A percentile compares a stretch with the other conserved stretches of the same genome.
phyloP scores from a whole-genome alignment of 1,140 invertebrate genomes.

The Bombus difficillimus region DNA sequence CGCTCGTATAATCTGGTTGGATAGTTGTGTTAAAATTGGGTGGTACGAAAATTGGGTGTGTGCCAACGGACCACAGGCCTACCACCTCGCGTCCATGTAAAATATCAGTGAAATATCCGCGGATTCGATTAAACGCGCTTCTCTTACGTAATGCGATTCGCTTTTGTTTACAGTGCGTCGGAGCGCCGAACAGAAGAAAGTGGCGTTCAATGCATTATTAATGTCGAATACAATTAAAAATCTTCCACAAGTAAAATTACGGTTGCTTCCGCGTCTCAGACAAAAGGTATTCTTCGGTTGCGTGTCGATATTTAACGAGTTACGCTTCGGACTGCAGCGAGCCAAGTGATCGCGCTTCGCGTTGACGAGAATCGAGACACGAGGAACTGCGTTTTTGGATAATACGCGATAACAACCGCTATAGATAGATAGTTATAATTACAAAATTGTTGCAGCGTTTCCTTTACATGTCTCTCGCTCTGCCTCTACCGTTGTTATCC shows the following conservation, averaged over 20 bases:
- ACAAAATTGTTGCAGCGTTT: too few relatives aligned
- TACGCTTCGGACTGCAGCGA: not conserved
- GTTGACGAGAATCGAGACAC: too few relatives aligned
- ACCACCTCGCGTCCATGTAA: not conserved
- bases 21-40: not conserved
- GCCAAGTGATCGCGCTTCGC: too few relatives aligned
- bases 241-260: constrained; percentile 37
- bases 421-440: too few relatives aligned
- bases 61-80: not conserved
- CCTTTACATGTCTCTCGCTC: too few relatives aligned
- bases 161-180: constrained; percentile 31
- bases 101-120: not conserved
- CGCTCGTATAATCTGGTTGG: not conserved
- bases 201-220: constrained; percentile 41
- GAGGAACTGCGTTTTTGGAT: too few relatives aligned
- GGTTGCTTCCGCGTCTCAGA: constrained; percentile 19
- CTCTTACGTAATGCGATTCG: constrained; percentile 15
- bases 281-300: constrained; percentile 21
- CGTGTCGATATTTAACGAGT: constrained; percentile 39
- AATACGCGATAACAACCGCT: too few relatives aligned
- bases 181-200: constrained; percentile 7
- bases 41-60: not conserved
- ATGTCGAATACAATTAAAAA: constrained; percentile 29
- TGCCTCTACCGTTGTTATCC: too few relatives aligned
- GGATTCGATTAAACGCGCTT: not conserved